Base-by-base conservation (phyloP, 1,140 invertebrate genomes). In the Procambarus virginalis region DNA sequence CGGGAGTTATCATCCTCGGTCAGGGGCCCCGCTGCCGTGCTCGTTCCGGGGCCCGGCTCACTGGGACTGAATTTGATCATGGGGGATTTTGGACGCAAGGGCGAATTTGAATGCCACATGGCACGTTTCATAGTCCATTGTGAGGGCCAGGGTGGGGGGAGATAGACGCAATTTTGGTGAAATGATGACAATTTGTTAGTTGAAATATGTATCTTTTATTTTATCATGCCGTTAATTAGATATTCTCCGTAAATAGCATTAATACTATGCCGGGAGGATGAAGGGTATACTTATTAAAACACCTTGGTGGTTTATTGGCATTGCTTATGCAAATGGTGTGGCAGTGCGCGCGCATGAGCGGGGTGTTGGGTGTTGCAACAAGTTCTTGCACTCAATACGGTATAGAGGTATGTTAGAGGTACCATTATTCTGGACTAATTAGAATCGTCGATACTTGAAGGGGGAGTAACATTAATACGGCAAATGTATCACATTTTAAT, bases 101-200 rank as follows among this genome's bases (percentile, higher is more conserved):
- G 88, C 88, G 88, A 89, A 89, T 89, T 89, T 89, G 88, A 89
- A 89, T 89, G 88, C 88, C 82, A 89, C 83, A 84, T 84, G 82
- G 81, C 73, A 78, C 75, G 70, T 84, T 84, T 84, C 82, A 89
- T 51, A 78, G 88, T 48, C 82, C 88, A 75, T 79, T 64, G 73
- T 81, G 64, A 84, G 64, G 81, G 75, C 75, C 46, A 55, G 51
- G 51, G 12, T 8, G 51, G 51, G 51, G 51, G 84, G n/a, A 55
- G 3, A 12, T 8, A 51, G 48, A 86, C 73, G 49, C n/a, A 55
- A n/a, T 86, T 81, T 87, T 73, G 58, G 51, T 87, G 79, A 76
- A 79, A 79, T 86, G 55, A 86, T 58, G 89, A 81, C 87, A 79
- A 82, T 91, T 68, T 76, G 84, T 86, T 60, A 34, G 76, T 34